Conservation (phyloP, 2,888 invertebrate species). For the Noctua pronuba region DNA sequence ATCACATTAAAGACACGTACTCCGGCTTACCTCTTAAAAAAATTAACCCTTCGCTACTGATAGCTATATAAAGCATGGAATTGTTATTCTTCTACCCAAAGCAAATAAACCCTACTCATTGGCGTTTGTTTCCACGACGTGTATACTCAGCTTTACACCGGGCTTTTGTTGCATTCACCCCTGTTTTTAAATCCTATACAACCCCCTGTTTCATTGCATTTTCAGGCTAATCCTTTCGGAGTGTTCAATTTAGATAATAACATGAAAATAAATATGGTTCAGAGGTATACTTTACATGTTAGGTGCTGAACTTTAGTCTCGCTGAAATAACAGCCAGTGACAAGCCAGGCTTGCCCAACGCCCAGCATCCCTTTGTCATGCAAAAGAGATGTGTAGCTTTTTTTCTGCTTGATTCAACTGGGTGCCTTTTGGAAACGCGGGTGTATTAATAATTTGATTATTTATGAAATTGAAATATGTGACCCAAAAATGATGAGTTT, state of each 20-base stretch:
- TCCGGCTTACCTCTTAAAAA: too few relatives aligned
- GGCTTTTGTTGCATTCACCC: background rate
- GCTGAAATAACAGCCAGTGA: slow-evolving; percentile 47
- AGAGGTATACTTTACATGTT: background rate
- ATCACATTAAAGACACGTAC: too few relatives aligned
- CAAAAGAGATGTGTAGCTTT: slow-evolving; percentile 27
- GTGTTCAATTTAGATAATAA: slow-evolving; percentile 7
- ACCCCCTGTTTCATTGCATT: background rate
- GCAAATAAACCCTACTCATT: background rate
- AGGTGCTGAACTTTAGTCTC: background rate
- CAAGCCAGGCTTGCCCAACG: slow-evolving; percentile 11
- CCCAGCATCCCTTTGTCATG: slow-evolving; percentile 44
- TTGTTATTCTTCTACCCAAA: background rate
- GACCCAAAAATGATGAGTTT: background rate
- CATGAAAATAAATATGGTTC: background rate
- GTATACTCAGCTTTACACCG: background rate
- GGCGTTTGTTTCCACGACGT: background rate
- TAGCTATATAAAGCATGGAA: too few relatives aligned
- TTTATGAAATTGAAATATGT: background rate
- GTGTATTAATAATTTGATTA: background rate
- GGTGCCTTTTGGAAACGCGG: background rate
- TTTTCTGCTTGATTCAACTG: slow-evolving; percentile 32
- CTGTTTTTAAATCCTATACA: background rate
- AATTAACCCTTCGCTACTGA: too few relatives aligned
- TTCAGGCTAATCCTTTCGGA: background rate